These are phyloP conservation scores for Darevskia nairensis DNA, from an alignment of 2,797 vertebrate species.

Conservation along the genomic window DNA sequence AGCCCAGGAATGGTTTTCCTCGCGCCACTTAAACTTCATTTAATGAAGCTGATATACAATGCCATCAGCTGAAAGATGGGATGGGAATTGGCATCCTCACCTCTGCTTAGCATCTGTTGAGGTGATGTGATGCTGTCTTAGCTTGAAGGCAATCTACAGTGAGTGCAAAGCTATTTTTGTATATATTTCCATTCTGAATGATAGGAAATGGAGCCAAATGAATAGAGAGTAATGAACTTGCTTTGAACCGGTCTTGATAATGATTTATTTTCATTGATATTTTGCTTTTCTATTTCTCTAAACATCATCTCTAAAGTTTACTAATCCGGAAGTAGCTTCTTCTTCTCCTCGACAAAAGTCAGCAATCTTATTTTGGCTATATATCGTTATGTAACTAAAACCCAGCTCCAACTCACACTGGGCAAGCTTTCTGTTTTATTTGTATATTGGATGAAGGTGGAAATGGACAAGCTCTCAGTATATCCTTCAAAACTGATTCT, in stretches of 20 bases:
- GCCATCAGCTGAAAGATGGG: constrained; percentile 69
- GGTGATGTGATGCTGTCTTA: constrained; percentile 50
- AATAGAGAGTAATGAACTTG: constrained; percentile 30
- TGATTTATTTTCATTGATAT: background rate
- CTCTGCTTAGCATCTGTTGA: constrained; percentile 65
- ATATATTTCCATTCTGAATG: constrained; percentile 30
- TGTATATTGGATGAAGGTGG: too few species aligned
- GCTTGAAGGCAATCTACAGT: constrained; percentile 38
- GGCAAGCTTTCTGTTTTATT: too few species aligned
- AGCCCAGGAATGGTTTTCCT: constrained; percentile 70
- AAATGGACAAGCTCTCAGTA: too few species aligned
- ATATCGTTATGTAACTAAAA: too few species aligned
- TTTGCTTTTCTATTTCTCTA: background rate
- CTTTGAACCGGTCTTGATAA: background rate
- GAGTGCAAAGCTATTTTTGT: constrained; percentile 54
- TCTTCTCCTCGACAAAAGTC: background rate
- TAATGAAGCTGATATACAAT: constrained; percentile 73
- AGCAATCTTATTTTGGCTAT: background rate
- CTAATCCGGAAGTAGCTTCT: background rate
- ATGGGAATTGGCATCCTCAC: constrained; percentile 57
- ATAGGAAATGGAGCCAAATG: constrained; percentile 46
- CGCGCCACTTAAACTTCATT: constrained; percentile 68
- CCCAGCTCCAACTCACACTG: too few species aligned
- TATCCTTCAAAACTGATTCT: too few species aligned
- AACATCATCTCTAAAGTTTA: background rate